Conservation (phyloP, 2,797 vertebrate species). For the Lithobates pipiens region DNA sequence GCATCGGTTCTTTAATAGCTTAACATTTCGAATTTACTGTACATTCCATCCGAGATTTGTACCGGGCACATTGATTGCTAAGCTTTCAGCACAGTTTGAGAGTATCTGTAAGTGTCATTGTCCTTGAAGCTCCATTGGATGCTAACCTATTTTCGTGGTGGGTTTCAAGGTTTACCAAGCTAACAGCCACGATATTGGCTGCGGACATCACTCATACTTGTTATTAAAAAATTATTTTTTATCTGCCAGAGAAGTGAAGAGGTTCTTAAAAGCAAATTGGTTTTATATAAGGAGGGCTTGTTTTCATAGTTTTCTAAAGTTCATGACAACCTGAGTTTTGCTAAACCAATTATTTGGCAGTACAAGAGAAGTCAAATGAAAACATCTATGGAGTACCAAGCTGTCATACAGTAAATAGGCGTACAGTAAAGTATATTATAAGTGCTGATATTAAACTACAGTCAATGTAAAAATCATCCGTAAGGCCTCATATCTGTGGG, state of each 20-base stretch:
- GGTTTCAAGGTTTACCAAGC: neutral
- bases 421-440: no score
- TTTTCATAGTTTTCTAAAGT: neutral
- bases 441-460: no score
- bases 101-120: neutral
- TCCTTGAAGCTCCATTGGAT: neutral
- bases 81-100: neutral
- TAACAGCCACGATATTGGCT: slow-evolving; percentile 10
- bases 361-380: no score
- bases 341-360: neutral
- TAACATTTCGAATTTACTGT: neutral
- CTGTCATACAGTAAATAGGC: no score
- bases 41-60: slow-evolving; percentile 1
- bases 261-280: slow-evolving; percentile 1
- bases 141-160: neutral
- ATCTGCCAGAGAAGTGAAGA: neutral
- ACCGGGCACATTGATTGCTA: neutral
- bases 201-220: neutral
- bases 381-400: no score
- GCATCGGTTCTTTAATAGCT: neutral
- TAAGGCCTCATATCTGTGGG: no score
- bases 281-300: slow-evolving; percentile 9
- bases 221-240: neutral
- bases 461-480: no score
- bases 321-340: neutral